Evolutionary conservation across 2,888 invertebrate genomes (phyloP).

Genomic region (Apotomis capreana): DNA sequence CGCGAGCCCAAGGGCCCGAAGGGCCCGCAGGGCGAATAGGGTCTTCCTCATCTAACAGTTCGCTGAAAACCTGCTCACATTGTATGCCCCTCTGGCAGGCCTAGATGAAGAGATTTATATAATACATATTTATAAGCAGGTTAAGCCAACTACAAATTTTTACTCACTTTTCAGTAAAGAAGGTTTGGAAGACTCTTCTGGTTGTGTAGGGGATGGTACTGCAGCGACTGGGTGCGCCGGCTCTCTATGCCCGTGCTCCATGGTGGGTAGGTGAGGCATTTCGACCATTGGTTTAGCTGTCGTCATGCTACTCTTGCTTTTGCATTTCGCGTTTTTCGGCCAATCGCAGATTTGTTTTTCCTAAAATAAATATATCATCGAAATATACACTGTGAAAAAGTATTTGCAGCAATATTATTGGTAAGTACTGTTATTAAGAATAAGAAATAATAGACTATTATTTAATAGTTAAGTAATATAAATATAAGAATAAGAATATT

Average conservation of each 20-base stretch:
- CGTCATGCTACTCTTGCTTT: conserved; percentile 56
- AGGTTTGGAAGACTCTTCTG: conserved; percentile 59
- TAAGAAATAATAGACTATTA: no score
- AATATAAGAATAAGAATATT: no score
- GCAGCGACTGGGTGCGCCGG: conserved; percentile 51
- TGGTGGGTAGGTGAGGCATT: conserved; percentile 43
- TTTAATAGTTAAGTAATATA: no score
- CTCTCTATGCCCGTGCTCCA: conserved; percentile 34
- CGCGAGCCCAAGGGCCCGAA: no score
- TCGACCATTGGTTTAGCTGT: conserved; percentile 53
- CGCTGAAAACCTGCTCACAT: no score
- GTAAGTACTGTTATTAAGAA: not conserved
- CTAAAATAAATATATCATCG: conserved; percentile 54
- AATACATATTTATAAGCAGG: no score
- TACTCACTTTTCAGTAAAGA: conserved; percentile 67
- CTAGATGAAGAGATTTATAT: no score
- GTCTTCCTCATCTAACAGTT: no score
- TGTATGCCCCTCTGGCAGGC: no score
- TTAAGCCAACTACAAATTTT: not conserved
- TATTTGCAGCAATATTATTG: not conserved
- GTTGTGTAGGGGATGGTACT: conserved; percentile 66
- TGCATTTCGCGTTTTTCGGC: conserved; percentile 86
- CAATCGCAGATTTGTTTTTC: conserved; percentile 88
- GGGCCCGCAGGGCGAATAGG: no score
- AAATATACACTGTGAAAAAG: not conserved